These are phyloP conservation scores for Eospalax fontanierii DNA, from an alignment of 2,797 vertebrate species.

Conservation along the genomic window DNA sequence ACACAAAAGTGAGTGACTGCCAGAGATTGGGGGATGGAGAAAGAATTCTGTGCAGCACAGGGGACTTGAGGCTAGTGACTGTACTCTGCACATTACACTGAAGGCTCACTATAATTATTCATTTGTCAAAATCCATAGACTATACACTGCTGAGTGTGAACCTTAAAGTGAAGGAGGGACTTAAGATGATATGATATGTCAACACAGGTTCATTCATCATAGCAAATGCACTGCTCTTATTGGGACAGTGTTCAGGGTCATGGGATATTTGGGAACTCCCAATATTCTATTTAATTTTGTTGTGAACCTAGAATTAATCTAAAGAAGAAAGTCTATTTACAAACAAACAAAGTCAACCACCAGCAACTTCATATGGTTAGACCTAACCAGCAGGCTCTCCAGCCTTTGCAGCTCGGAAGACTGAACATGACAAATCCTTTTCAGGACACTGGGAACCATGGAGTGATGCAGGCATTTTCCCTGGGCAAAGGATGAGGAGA, in stretches of 20 bases:
- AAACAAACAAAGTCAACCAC: background rate
- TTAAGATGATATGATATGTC: background rate
- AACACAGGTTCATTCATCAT: background rate
- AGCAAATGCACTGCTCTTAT: background rate
- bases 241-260: background rate
- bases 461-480: background rate
- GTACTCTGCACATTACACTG: background rate
- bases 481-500: background rate
- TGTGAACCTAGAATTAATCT: conserved; percentile 30
- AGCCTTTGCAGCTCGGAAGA: background rate
- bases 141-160: background rate
- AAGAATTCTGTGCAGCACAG: background rate
- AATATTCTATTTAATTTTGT: background rate
- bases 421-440: accelerated
- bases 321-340: background rate
- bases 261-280: background rate
- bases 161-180: background rate
- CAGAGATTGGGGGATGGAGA: background rate
- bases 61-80: background rate
- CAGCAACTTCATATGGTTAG: background rate
- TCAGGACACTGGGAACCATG: background rate
- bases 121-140: background rate
- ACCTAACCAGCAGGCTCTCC: background rate
- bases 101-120: background rate
- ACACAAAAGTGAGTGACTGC: background rate